phyloP scores from a whole-genome alignment of 2,888 invertebrate species.

The Melangyna quadrimaculata region DNA sequence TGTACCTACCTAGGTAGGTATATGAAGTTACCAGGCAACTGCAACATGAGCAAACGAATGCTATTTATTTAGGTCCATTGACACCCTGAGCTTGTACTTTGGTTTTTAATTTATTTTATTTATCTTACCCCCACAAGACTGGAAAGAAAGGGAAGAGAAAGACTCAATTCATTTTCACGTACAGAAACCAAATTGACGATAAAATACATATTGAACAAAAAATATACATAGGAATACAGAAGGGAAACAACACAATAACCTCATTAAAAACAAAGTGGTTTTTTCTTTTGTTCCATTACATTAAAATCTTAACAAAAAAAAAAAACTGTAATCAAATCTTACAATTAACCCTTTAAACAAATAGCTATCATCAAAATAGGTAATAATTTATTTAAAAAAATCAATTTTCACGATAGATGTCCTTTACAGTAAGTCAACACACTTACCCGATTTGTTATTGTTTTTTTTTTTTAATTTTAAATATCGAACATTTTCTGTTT shows the following conservation, averaged over 20 bases:
- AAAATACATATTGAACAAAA: neutral
- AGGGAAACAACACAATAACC: neutral
- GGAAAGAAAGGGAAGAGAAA: neutral
- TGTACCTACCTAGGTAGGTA: neutral
- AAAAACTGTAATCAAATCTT: too few relatives aligned
- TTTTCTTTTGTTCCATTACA: neutral
- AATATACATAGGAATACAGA: constrained; percentile 1
- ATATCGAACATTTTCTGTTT: neutral
- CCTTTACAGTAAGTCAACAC: neutral
- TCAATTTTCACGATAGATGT: neutral
- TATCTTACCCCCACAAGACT: neutral
- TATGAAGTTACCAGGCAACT: neutral
- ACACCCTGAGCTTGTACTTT: neutral
- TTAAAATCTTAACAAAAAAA: too few relatives aligned
- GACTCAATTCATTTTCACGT: neutral
- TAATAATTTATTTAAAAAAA: neutral
- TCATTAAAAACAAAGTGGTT: neutral
- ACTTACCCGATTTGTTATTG: neutral
- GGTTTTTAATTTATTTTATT: neutral
- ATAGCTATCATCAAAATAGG: too few relatives aligned
- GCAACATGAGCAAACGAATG: constrained; percentile 15
- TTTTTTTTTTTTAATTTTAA: neutral
- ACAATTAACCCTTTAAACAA: neutral
- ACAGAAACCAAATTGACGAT: neutral
- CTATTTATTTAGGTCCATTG: constrained; percentile 37